Evolutionary conservation across 37 sponge, comb jelly and placozoan genomes (phyloP).

Genomic region (Mnemiopsis leidyi): DNA sequence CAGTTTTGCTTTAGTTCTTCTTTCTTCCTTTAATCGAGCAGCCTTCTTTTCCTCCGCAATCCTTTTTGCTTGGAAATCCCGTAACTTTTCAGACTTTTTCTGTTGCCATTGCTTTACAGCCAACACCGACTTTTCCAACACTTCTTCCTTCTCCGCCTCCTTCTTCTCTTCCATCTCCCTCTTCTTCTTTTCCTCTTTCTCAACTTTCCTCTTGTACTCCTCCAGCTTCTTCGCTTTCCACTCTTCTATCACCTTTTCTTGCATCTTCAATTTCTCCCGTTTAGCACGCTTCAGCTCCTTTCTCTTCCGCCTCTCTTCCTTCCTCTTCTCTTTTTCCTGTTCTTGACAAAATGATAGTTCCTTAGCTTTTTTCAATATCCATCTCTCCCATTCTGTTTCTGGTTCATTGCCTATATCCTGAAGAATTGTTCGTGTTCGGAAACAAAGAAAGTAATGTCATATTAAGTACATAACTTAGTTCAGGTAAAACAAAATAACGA

Average conservation of each 20-base stretch:
- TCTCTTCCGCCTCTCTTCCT: not conserved
- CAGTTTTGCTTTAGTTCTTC: not conserved
- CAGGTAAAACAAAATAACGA: no score
- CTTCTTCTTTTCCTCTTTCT: not conserved
- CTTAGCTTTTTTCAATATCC: constrained; percentile 33
- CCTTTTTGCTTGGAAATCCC: not conserved
- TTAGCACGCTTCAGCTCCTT: not conserved
- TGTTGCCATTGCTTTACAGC: not conserved
- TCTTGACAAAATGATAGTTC: constrained; percentile 43
- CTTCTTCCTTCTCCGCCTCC: not conserved
- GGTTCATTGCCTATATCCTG: not conserved
- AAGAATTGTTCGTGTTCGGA: not conserved
- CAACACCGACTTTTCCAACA: constrained; percentile 21
- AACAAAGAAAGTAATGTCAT: not conserved
- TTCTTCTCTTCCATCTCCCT: not conserved
- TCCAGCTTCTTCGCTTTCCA: constrained; percentile 50
- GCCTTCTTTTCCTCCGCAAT: not conserved
- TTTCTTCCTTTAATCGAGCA: not conserved
- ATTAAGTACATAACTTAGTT: no score
- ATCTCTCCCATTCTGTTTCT: constrained; percentile 49
- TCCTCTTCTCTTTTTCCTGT: not conserved
- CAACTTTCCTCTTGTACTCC: not conserved
- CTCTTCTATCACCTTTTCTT: constrained; percentile 1
- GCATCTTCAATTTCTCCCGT: not conserved
- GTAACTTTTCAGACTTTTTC: not conserved